Percentiles rank a stretch among this genome's conserved stretches.
These are phyloP conservation scores for Peromyscus eremicus DNA, from an alignment of 2,797 vertebrate genomes.

Conservation along the genomic window DNA sequence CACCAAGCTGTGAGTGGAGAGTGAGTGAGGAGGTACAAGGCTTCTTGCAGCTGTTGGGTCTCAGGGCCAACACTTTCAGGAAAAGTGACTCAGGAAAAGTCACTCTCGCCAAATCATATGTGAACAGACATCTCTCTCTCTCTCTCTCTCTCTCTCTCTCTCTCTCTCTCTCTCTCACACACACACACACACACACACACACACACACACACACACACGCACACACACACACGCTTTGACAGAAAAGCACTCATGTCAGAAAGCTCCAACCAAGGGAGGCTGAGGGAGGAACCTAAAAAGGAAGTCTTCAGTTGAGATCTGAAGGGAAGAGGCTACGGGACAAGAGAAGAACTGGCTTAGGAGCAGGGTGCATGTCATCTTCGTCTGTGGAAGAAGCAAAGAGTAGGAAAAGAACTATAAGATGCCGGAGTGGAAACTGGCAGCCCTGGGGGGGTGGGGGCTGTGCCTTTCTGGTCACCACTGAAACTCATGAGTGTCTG, in stretches of 20 bases:
- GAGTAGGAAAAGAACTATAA: too few species aligned
- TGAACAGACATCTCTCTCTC: too few species aligned
- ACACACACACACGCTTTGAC: rapidly evolving
- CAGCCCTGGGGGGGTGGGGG: rapidly evolving
- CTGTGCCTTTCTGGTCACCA: rapidly evolving
- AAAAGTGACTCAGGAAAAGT: background rate
- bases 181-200: too few species aligned
- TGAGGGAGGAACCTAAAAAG: background rate
- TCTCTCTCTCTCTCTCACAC: too few species aligned
- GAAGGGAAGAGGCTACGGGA: background rate
- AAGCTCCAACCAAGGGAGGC: rapidly evolving
- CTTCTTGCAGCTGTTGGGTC: background rate
- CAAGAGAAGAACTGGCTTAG: rapidly evolving
- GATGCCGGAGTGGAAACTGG: rapidly evolving
- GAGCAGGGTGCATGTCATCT: rapidly evolving
- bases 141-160: too few species aligned
- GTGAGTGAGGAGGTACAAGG: rapidly evolving
- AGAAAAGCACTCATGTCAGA: rapidly evolving
- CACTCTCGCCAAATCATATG: rapidly evolving
- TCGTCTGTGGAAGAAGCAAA: background rate
- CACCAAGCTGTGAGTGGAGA: too few species aligned
- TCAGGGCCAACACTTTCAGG: too few species aligned
- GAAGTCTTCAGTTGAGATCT: background rate
- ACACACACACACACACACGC: too few species aligned
- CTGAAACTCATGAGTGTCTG: rapidly evolving